Base-by-base conservation (phyloP, 2,113 vertebrate species). In the Oostethus manadensis region DNA sequence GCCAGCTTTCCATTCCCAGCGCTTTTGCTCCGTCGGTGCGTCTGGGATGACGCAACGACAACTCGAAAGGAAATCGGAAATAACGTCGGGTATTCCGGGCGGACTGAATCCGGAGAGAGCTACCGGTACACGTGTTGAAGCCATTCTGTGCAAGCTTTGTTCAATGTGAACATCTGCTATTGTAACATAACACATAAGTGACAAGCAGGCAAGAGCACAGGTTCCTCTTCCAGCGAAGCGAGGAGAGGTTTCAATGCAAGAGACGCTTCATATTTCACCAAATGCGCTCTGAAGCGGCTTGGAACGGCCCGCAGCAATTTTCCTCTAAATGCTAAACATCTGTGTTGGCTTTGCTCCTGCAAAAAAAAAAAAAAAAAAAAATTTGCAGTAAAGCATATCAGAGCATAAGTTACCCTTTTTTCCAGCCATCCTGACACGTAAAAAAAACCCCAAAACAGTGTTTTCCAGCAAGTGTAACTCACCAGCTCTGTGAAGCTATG, bases 401-500 rank as follows among this genome's bases (percentile, higher is more conserved):
- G 13, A 3, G n/a, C 51, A 40, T 18, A 44, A 45, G 33, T 58
- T 53, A 18, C 4, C 60, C 23, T 65, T 51, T 68, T 56, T 64
- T 62, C 68, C 21, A 56, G n/a, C n/a, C n/a, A 26, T 62, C 26
- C 18, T 40, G n/a, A 44, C 44, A 43, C 22, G 22, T 59, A 23
- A 62, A 68, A 54, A 50, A 50, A 35, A 33, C n/a, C n/a, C n/a
- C 10, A 38, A 54, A 65, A 16, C 16, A 61, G 23, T 35, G 23
- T 64, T 64, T 68, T 66, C 57, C 42, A 76, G 55, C 26, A 44
- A 51, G 51, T 63, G 42, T 68, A 76, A 59, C 49, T 64, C 47
- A 59, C 33, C 49, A 46, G 59, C 68, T 69, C 29, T 53, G 46
- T 60, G 54, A 51, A 55, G 23, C 55, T 56, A 42, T 66, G 62